Percentiles rank a stretch among this genome's conserved stretches.
Evolutionary conservation across 2,888 invertebrate species (phyloP).

Genomic region (Caenorhabditis auriculariae): DNA sequence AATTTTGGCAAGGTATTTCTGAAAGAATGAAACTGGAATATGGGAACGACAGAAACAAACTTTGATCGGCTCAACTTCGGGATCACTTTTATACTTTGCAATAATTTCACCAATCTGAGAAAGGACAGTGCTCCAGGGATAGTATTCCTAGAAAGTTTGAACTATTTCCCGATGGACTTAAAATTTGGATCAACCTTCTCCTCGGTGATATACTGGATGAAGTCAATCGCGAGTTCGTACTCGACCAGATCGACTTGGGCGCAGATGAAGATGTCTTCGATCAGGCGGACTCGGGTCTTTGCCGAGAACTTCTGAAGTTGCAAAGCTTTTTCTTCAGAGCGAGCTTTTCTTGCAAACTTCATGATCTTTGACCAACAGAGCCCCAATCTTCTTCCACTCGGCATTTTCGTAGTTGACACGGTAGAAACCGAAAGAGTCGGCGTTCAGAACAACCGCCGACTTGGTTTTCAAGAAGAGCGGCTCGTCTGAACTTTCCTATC

Average conservation of each 20-base stretch:
- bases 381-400: constrained; percentile 46
- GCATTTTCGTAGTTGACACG: constrained; percentile 53
- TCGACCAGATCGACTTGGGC: constrained; percentile 29
- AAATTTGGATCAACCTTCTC: no score
- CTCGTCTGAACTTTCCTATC: constrained; percentile 4
- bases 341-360: constrained; percentile 8
- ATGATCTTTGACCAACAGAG: constrained; percentile 44
- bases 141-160: no score
- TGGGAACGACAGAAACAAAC: no score
- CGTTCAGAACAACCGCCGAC: constrained; percentile 47
- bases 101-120: no score
- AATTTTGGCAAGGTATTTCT: no score
- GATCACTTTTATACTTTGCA: no score
- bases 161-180: no score
- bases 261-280: constrained; percentile 38
- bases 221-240: constrained; percentile 27
- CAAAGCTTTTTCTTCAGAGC: no score
- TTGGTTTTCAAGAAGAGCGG: constrained; percentile 11
- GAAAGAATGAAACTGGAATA: no score
- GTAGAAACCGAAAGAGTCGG: constrained; percentile 57
- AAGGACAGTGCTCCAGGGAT: no score
- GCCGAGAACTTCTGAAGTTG: constrained; percentile 20
- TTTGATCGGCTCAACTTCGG: no score
- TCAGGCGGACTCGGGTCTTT: constrained; percentile 33
- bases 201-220: constrained; percentile 27